phyloP scores from a whole-genome alignment of 2,888 invertebrate genomes.

The Drosophila incognita region DNA sequence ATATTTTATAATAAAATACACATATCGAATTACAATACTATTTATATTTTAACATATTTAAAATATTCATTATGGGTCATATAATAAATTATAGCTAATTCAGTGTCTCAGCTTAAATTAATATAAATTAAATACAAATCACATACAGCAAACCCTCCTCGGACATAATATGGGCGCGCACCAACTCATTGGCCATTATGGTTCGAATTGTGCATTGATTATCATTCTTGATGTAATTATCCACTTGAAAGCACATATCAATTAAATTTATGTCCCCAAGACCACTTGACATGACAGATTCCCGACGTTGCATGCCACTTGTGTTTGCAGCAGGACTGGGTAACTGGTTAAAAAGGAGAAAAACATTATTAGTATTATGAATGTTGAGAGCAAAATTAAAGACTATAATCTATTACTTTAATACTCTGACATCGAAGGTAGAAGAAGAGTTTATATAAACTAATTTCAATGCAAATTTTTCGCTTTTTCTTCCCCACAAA shows the following conservation, averaged over 20 bases:
- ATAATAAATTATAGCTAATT: background rate
- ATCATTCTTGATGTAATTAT: constrained; percentile 33
- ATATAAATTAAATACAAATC: background rate
- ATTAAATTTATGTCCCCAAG: constrained; percentile 5
- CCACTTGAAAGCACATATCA: constrained; percentile 3
- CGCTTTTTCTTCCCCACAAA: background rate
- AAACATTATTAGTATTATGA: background rate
- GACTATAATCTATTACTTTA: background rate
- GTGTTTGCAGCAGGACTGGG: background rate
- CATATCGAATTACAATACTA: background rate
- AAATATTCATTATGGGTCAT: background rate
- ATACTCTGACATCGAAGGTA: background rate
- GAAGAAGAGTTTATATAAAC: background rate
- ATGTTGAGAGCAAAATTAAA: background rate
- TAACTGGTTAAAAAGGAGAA: constrained; percentile 12
- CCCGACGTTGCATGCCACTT: constrained; percentile 26
- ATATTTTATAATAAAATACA: background rate
- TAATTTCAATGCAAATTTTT: background rate
- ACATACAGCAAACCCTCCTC: constrained; percentile 61
- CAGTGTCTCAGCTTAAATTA: background rate
- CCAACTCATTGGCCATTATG: constrained; percentile 59
- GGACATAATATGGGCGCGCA: constrained; percentile 28
- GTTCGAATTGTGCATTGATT: constrained; percentile 19
- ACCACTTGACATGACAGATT: constrained; percentile 39
- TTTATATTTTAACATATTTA: background rate